A percentile compares a stretch with the other conserved stretches of the same genome.
Evolutionary conservation across 2,113 vertebrate genomes (phyloP).

Genomic region (Megaceryle torquata): DNA sequence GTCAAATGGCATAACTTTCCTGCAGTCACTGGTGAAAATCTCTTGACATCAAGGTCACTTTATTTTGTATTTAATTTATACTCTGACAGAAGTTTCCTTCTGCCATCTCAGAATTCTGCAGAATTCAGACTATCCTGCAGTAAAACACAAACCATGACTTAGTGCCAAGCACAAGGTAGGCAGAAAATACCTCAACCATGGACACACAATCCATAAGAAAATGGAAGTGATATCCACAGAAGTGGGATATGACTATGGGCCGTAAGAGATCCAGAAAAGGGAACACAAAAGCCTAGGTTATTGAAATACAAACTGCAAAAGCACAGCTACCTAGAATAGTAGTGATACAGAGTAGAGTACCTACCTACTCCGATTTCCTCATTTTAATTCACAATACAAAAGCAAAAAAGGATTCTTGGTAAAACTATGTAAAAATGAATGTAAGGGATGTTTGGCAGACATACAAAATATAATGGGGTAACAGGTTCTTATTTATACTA

Average conservation of each 20-base stretch:
- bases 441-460: neutral
- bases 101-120: neutral
- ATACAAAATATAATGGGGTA: neutral
- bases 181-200: neutral
- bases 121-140: neutral
- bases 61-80: neutral
- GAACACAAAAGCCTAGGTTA: neutral
- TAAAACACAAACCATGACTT: neutral
- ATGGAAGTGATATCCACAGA: neutral
- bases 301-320: neutral
- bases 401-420: neutral
- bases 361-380: neutral
- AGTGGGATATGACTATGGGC: neutral
- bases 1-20: neutral
- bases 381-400: neutral
- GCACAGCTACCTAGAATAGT: neutral
- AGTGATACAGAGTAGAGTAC: neutral
- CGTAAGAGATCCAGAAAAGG: neutral
- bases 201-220: neutral
- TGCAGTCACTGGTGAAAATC: neutral
- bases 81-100: neutral
- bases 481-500: neutral
- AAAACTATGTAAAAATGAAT: neutral
- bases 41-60: neutral
- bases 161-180: neutral